Conservation (phyloP, 2,888 invertebrate species). For the Ophion obscuratus region DNA sequence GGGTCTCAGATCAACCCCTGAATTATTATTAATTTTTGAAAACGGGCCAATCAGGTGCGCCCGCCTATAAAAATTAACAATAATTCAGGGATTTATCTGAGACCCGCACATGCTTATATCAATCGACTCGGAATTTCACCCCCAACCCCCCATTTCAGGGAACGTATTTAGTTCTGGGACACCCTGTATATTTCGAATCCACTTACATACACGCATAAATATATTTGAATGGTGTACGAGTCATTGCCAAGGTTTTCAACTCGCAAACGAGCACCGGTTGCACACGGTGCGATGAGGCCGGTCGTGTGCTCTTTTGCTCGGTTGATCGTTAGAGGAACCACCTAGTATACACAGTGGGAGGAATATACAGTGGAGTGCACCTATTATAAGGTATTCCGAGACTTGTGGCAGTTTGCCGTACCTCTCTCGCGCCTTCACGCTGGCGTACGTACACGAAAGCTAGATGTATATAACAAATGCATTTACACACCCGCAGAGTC, state of each 20-base stretch:
- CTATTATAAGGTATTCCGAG: conserved; percentile 51
- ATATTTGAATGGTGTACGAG: conserved; percentile 30
- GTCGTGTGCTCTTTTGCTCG: conserved; percentile 62
- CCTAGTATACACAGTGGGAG: conserved; percentile 68
- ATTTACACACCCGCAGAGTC: conserved; percentile 50
- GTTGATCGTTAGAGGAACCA: conserved; percentile 75
- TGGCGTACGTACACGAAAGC: neutral
- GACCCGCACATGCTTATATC: no score
- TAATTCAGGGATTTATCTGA: no score
- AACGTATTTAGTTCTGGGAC: neutral
- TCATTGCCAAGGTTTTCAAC: conserved; percentile 77
- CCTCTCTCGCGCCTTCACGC: conserved; percentile 6
- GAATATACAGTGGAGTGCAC: conserved; percentile 43
- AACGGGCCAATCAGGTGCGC: no score
- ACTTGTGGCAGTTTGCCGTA: conserved; percentile 39
- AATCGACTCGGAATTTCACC: no score
- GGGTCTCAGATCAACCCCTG: no score
- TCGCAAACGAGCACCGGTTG: conserved; percentile 63
- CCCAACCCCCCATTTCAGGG: neutral
- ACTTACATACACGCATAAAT: conserved; percentile 7
- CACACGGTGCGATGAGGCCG: conserved; percentile 70
- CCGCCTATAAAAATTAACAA: no score
- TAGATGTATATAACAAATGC: neutral
- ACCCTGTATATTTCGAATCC: neutral
- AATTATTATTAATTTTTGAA: no score